Conservation (phyloP, 1,140 invertebrate species). For the Leucophenga varia region DNA sequence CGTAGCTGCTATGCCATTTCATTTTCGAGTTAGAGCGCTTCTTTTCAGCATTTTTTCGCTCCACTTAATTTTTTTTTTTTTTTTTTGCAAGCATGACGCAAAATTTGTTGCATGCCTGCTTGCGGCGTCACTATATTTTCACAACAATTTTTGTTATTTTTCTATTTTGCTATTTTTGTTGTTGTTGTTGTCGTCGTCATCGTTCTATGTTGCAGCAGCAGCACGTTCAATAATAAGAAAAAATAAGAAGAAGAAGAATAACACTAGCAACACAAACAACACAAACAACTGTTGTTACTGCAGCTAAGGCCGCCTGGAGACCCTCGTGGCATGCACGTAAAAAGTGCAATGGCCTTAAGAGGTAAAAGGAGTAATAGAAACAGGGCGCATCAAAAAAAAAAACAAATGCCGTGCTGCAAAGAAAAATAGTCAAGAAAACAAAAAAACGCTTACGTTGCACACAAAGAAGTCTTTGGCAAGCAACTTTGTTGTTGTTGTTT, state of each 20-base stretch:
- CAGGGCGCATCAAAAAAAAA: constrained; percentile 41
- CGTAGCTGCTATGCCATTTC: too few species aligned
- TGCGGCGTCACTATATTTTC: too few species aligned
- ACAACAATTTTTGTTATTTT: too few species aligned
- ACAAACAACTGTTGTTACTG: constrained; percentile 3
- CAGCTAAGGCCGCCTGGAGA: constrained; percentile 14
- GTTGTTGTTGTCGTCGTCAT: too few species aligned
- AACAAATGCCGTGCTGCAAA: constrained; percentile 5
- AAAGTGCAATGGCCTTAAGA: constrained; percentile 54
- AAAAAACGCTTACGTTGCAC: constrained; percentile 1
- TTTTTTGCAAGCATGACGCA: constrained; percentile 49
- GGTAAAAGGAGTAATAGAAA: constrained; percentile 54
- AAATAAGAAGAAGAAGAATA: too few species aligned
- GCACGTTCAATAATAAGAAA: too few species aligned
- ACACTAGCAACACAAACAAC: too few species aligned
- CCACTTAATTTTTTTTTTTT: constrained; percentile 35
- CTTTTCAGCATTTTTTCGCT: constrained; percentile 42
- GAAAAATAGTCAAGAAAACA: constrained; percentile 12
- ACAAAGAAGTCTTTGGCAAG: constrained; percentile 11
- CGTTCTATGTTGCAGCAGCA: too few species aligned
- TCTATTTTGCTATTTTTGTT: too few species aligned
- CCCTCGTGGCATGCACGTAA: constrained; percentile 53
- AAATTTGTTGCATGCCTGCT: constrained; percentile 50
- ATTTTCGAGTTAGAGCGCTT: too few species aligned
- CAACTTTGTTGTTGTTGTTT: constrained; percentile 9